phyloP scores from a whole-genome alignment of 2,797 vertebrate species.

The Chelon auratus region DNA sequence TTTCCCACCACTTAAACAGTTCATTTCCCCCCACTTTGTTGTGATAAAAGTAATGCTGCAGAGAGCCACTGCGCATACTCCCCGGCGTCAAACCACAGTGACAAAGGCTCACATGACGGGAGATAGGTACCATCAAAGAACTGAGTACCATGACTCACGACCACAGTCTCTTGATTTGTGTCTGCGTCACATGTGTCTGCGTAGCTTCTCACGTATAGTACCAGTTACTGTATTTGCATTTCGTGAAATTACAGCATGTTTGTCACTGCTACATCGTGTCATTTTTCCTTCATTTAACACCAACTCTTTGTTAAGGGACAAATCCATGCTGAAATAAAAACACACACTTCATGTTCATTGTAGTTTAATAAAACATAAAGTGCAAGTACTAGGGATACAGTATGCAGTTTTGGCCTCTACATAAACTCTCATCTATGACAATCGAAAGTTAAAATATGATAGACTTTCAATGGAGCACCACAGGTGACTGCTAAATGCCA shows the following conservation, averaged over 20 bases:
- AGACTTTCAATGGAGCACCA: neutral
- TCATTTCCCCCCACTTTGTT: constrained; percentile 28
- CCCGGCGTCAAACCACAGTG: constrained; percentile 61
- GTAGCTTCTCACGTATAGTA: constrained; percentile 36
- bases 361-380: neutral
- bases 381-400: neutral
- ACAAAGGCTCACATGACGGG: constrained; percentile 70
- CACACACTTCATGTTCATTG: neutral
- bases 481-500: neutral
- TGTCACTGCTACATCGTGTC: neutral
- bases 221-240: constrained; percentile 35
- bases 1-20: constrained; percentile 51
- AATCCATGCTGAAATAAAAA: neutral
- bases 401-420: neutral
- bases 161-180: constrained; percentile 65
- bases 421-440: neutral
- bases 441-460: neutral
- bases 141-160: constrained; percentile 67
- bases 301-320: neutral
- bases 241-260: constrained; percentile 32
- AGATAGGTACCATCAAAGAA: constrained; percentile 65
- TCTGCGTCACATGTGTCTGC: constrained; percentile 31
- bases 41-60: constrained; percentile 21
- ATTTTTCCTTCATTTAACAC: constrained; percentile 22
- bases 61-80: constrained; percentile 25